These are phyloP conservation scores for Entomobrya proxima DNA, from an alignment of 2,888 invertebrate species.

Conservation along the genomic window DNA sequence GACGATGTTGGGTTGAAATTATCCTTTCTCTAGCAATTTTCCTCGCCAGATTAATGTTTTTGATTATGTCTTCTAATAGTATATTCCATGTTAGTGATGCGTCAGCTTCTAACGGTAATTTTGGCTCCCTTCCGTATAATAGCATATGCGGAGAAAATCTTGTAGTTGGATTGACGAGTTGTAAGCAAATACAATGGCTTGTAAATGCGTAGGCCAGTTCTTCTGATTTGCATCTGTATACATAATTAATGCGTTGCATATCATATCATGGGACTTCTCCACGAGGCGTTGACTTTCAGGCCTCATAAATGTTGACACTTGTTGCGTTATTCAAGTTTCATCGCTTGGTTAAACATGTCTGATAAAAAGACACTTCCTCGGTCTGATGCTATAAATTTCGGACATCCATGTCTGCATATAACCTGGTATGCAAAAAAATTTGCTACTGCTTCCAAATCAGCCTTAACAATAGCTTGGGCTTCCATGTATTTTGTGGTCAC, in stretches of 20 bases:
- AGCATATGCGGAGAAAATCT: conserved; percentile 54
- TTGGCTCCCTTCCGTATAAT: neutral
- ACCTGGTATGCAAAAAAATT: conserved; percentile 53
- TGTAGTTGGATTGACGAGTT: no score
- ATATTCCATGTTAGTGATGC: neutral
- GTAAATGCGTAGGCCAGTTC: conserved; percentile 68
- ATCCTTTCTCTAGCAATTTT: neutral
- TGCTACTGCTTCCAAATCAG: conserved; percentile 44
- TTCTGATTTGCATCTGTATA: conserved; percentile 67
- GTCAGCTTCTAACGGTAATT: neutral
- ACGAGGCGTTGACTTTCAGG: conserved; percentile 67
- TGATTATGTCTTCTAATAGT: neutral
- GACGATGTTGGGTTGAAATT: no score
- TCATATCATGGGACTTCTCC: conserved; percentile 68
- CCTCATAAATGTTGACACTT: conserved; percentile 64
- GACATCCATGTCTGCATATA: conserved; percentile 48
- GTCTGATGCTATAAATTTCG: conserved; percentile 59
- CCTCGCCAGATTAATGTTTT: neutral
- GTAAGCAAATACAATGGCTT: neutral
- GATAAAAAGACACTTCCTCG: conserved; percentile 63
- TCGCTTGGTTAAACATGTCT: conserved; percentile 20
- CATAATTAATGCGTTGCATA: conserved; percentile 66
- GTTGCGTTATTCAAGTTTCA: conserved; percentile 12
- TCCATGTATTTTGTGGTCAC: conserved; percentile 56
- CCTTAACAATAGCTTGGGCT: conserved; percentile 29